Base-by-base conservation (phyloP, 2,888 invertebrate genomes). In the Brachylomia viminalis region DNA sequence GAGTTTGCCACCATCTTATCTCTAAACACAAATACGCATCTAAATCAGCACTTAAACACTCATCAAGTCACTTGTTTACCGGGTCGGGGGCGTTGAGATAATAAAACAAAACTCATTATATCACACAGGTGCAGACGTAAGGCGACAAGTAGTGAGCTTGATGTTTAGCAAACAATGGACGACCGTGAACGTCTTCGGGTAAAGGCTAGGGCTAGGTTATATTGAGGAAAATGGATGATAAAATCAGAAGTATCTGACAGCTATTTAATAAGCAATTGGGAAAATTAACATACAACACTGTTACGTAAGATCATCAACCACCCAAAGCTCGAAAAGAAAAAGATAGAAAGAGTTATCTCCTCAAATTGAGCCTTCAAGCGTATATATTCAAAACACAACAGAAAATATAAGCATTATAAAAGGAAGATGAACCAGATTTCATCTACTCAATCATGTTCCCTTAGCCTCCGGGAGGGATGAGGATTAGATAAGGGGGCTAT, bases 141-240 rank as follows among this genome's bases (percentile, higher is more conserved):
- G 67, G 75, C 65, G 74, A 49, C 30, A 61, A 75, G 83, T 69
- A 72, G 64, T 45, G 30, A 15, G 69, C 42, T 61, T n/a, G 33
- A 58, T 89, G 89, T 89, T 87, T 80, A 49, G 38, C 79, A 83
- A 90, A 92, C 92, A 92, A 91, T 91, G 75, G 86, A 54, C 80
- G 86, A 33, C 86, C 85, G 79, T 91, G 91, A 90, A 71, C 72
- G 69, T 85, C 59, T 65, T 68, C 30, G 2, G 23, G 30, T 52
- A 72, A 75, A 45, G 84, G 64, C n/a, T 70, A 27, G 38, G 67
- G 64, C 42, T 71, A 30, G 30, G 54, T 56, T 52, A 64, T 27
- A 70, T 13, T 72, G 64, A 38, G 33, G 42, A 71, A 42, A 67
- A 54, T 47, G 1, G 0, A 23, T 52, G 27, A 62, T n/a, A n/a